Percentiles rank a stretch among this genome's conserved stretches.
These are phyloP conservation scores for Acridotheres tristis DNA, from an alignment of 2,797 vertebrate genomes.

Conservation along the genomic window DNA sequence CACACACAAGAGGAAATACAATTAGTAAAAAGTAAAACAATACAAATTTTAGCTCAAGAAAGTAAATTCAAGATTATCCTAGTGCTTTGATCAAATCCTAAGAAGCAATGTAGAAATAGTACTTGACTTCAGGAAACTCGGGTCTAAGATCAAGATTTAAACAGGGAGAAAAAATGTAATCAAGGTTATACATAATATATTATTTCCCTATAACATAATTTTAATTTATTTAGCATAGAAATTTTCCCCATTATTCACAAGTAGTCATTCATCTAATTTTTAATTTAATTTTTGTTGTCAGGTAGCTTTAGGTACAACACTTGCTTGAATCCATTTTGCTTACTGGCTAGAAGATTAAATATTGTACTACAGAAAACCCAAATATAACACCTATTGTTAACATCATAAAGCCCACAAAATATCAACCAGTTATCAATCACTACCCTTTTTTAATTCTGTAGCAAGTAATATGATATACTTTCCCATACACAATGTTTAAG, in stretches of 20 bases:
- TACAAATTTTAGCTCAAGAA: background rate
- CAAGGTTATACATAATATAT: background rate
- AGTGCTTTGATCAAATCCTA: background rate
- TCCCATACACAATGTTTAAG: background rate
- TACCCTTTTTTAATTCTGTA: background rate
- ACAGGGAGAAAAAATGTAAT: background rate
- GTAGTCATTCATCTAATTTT: background rate
- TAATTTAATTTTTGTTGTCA: background rate
- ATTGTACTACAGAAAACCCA: background rate
- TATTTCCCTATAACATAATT: background rate
- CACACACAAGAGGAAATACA: background rate
- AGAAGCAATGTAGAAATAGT: background rate
- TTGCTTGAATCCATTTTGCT: background rate
- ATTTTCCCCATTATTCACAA: background rate
- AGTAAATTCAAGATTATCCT: background rate
- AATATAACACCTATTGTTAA: background rate
- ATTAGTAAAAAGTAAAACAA: background rate
- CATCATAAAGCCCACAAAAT: background rate
- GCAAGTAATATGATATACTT: background rate
- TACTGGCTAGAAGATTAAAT: background rate
- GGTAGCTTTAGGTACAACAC: background rate
- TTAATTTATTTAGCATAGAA: background rate
- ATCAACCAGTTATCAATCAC: background rate
- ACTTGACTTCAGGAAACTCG: background rate
- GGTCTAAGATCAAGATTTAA: background rate